Evolutionary conservation across 1,140 invertebrate species (phyloP), one percentile per base, ranked within the genome.

Genomic region (Euura lappo): DNA sequence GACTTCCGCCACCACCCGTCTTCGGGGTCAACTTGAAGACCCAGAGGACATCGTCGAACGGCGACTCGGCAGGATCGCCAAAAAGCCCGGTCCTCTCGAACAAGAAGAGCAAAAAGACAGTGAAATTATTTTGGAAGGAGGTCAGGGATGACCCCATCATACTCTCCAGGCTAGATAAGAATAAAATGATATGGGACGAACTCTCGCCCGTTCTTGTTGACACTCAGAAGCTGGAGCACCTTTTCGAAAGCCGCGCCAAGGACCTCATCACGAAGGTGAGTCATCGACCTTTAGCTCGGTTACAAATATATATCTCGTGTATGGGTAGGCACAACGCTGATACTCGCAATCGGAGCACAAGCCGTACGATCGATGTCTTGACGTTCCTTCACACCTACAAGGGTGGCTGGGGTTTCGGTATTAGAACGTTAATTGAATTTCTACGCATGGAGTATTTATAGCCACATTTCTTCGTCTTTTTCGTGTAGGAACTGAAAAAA

Each of bases 111-210:
- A 99, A 98, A 85, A 99, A 99, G 86, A 99, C 98, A n/a, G 94
- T 99, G 4, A 99, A 99, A 89, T 88, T 99, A n/a, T 99, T 99
- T 86, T 99, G 98, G 98, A 96, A 96, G 84, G 97, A 99, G 88
- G 93, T 97, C 4, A 91, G 95, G 75, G 96, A 98, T 75, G 96
- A 97, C 84, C 92, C 93, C 28, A 90, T 94, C 13, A 92, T 94
- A 10, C 87, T 93, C 51, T 90, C 93, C 4, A 91, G 92, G 74
- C 83, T 91, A 74, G 88, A 91, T 46, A 88, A 88, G 70, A 81
- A 87, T 66, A 93, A 93, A 77, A 97, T 96, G 74, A 96, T 99
- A 81, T 99, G 99, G 99, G 96, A 98, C 85, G 96, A 98, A 81
- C 84, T 99, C 43, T 91, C 91, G 65, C 90, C 93, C 8, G 93